Percentiles rank a stretch among this genome's conserved stretches.
phyloP scores from a whole-genome alignment of 2,797 vertebrate species.

The Anolis apletophallus region DNA sequence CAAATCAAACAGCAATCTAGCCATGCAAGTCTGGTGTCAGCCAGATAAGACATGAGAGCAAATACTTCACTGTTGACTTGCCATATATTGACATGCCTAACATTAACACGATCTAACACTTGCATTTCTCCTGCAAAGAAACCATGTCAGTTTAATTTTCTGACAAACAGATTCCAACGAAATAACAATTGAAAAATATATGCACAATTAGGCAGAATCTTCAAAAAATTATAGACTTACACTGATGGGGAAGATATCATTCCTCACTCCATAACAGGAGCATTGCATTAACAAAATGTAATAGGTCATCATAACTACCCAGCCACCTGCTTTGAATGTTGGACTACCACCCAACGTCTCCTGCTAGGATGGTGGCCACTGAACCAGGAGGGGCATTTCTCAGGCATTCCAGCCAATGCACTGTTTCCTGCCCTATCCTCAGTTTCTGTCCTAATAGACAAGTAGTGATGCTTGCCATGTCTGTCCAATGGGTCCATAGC shows the following conservation, averaged over 20 bases:
- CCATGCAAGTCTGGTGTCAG: neutral
- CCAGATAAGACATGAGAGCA: neutral
- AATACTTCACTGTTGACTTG: neutral
- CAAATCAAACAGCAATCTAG: neutral
- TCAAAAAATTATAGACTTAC: neutral
- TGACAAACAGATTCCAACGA: neutral
- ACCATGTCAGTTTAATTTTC: conserved; percentile 19
- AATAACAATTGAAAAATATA: neutral
- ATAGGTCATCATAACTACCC: too few relatives aligned
- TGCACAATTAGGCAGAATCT: neutral
- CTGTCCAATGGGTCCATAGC: too few relatives aligned
- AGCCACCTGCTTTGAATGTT: too few relatives aligned
- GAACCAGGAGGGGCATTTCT: too few relatives aligned
- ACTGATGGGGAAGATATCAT: neutral
- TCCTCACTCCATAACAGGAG: neutral
- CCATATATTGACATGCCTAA: neutral
- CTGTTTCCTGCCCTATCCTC: too few relatives aligned
- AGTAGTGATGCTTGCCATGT: too few relatives aligned
- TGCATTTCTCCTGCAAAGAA: neutral
- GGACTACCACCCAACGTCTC: too few relatives aligned
- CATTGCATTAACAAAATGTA: neutral
- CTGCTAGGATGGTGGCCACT: too few relatives aligned
- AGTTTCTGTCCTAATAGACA: too few relatives aligned
- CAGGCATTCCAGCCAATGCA: too few relatives aligned
- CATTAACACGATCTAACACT: neutral